Conservation (phyloP, 1,140 invertebrate genomes). For the Episyrphus balteatus region DNA sequence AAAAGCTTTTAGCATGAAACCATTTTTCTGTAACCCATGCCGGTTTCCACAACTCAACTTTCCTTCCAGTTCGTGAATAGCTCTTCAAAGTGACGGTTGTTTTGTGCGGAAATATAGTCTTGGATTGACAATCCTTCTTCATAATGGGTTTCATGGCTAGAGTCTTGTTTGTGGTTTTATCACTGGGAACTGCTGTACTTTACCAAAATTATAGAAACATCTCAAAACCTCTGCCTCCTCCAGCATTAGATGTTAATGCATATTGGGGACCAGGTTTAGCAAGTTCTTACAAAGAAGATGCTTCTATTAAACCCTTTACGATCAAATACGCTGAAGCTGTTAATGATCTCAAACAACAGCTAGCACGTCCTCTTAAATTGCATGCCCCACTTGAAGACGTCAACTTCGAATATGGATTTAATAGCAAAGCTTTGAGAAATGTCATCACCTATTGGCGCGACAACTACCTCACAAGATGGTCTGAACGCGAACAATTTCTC, state of each 20-base stretch:
- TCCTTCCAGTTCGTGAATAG: too few species aligned
- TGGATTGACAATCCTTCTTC: background rate
- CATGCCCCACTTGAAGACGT: conserved; percentile 52
- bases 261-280: conserved; percentile 22
- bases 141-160: conserved; percentile 9
- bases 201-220: conserved; percentile 23
- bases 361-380: conserved; percentile 43
- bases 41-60: too few species aligned
- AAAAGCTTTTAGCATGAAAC: too few species aligned
- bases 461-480: conserved; percentile 59
- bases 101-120: too few species aligned
- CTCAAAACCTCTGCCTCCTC: conserved; percentile 14
- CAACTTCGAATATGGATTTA: conserved; percentile 68
- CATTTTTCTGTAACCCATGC: too few species aligned
- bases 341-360: conserved; percentile 47
- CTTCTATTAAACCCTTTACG: conserved; percentile 19
- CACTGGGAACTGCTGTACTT: conserved; percentile 11
- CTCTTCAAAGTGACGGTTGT: too few species aligned
- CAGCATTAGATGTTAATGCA: conserved; percentile 21
- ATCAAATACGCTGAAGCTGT: conserved; percentile 5
- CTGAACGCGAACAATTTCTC: conserved; percentile 49
- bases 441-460: conserved; percentile 60
- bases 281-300: conserved; percentile 17
- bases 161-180: conserved; percentile 14
- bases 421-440: conserved; percentile 51